phyloP scores from a whole-genome alignment of 2,888 invertebrate genomes.

The Platycnemis pennipes region DNA sequence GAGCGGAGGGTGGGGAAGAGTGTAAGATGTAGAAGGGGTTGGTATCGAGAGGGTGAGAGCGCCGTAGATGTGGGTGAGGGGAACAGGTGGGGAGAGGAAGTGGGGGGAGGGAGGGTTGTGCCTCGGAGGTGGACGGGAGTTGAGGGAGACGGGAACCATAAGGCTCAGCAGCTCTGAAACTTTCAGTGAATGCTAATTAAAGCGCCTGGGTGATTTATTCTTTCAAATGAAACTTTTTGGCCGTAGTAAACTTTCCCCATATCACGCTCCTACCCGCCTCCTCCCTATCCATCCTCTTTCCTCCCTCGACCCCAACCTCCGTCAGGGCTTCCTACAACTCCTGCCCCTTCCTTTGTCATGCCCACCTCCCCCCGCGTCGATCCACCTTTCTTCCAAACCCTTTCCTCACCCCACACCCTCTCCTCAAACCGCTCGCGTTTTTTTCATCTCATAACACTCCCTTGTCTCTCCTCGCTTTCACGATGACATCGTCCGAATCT shows the following conservation, averaged over 20 bases:
- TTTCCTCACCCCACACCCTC: not conserved
- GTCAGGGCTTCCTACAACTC: not conserved
- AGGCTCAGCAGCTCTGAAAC: slow-evolving; percentile 54
- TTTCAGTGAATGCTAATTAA: slow-evolving; percentile 64
- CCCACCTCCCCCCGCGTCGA: not conserved
- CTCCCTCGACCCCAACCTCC: not conserved
- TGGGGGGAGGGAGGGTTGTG: not conserved
- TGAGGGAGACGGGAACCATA: not conserved
- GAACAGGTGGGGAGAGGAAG: not conserved
- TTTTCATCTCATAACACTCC: not conserved
- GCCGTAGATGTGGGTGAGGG: not conserved
- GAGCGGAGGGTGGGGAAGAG: not conserved
- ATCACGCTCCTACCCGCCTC: slow-evolving; percentile 33
- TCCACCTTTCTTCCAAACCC: not conserved
- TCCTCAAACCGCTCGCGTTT: not conserved
- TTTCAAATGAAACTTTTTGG: slow-evolving; percentile 65
- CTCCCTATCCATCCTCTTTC: not conserved
- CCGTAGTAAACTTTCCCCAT: slow-evolving; percentile 62
- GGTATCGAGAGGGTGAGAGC: not conserved
- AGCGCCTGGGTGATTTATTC: slow-evolving; percentile 61
- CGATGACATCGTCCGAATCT: slow-evolving; percentile 8
- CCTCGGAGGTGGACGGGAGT: not conserved
- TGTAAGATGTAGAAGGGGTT: not conserved
- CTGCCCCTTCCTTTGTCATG: not conserved
- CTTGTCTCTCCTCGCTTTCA: not conserved